phyloP scores from a whole-genome alignment of 2,113 vertebrate species.

The Hymenochirus boettgeri region DNA sequence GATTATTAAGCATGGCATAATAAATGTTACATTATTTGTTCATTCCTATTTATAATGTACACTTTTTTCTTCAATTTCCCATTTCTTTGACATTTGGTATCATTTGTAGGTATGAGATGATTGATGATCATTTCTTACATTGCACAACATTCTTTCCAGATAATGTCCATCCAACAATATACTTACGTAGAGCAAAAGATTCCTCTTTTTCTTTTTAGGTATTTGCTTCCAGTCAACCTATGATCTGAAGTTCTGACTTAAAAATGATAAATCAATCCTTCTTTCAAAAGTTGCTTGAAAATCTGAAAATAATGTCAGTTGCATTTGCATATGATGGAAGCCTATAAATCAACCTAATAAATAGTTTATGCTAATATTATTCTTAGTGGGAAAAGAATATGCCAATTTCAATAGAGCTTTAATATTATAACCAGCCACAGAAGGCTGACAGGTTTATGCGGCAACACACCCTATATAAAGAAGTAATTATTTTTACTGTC shows the following conservation, averaged over 20 bases:
- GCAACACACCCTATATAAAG: not conserved
- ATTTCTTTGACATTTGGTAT: no score
- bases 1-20: no score
- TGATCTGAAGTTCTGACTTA: not conserved
- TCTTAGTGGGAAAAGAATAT: slow-evolving; percentile 55
- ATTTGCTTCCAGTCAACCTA: not conserved
- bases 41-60: no score
- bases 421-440: slow-evolving; percentile 49
- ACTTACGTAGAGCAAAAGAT: no score
- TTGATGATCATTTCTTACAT: no score
- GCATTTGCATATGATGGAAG: slow-evolving; percentile 23
- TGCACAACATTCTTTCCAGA: no score
- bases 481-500: not conserved
- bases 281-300: not conserved
- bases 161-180: no score
- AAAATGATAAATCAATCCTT: not conserved
- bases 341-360: slow-evolving; percentile 71
- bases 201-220: no score
- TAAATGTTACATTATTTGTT: no score
- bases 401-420: slow-evolving; percentile 72
- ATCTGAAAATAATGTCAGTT: not conserved
- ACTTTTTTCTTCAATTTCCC: no score
- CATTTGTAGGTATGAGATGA: no score
- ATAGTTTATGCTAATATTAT: slow-evolving; percentile 75
- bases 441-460: slow-evolving; percentile 29